Conservation (phyloP, 2,888 invertebrate species). For the Apotomis betuletana region DNA sequence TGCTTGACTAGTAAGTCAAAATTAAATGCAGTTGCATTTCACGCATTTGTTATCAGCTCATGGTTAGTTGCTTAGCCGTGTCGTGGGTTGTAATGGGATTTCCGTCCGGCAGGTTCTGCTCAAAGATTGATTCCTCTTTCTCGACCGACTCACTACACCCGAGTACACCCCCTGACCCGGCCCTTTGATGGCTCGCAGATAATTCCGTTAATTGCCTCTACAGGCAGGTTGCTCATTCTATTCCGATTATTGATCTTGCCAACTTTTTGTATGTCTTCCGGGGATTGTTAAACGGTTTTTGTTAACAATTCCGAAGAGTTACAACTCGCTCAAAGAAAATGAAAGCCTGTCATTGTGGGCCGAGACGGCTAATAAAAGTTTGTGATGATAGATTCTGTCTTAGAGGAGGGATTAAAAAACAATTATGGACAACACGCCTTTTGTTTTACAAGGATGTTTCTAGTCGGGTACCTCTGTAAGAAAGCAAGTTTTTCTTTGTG, state of each 20-base stretch:
- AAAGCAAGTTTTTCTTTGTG: constrained; percentile 7
- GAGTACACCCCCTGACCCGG: constrained; percentile 44
- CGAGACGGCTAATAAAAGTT: constrained; percentile 43
- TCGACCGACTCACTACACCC: constrained; percentile 47
- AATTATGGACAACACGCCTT: constrained; percentile 16
- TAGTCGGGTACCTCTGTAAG: neutral
- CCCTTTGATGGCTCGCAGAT: constrained; percentile 72
- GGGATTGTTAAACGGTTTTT: constrained; percentile 68
- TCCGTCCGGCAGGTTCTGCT: constrained; percentile 61
- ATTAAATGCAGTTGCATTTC: neutral
- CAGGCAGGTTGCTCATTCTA: constrained; percentile 74
- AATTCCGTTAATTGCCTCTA: constrained; percentile 77
- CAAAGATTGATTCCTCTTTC: constrained; percentile 79
- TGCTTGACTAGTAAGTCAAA: no score
- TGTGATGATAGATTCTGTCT: constrained; percentile 37
- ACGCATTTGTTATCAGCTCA: no score
- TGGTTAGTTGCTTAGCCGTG: constrained; percentile 43
- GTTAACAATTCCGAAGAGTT: constrained; percentile 48
- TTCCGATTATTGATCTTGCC: constrained; percentile 70
- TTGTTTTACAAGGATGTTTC: neutral
- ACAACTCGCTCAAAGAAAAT: constrained; percentile 57
- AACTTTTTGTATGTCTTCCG: constrained; percentile 78
- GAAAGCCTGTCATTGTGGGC: constrained; percentile 51
- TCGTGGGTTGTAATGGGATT: constrained; percentile 53
- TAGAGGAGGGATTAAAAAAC: constrained; percentile 26